Conservation (phyloP, 2,797 vertebrate species). For the Protosalanx chinensis region DNA sequence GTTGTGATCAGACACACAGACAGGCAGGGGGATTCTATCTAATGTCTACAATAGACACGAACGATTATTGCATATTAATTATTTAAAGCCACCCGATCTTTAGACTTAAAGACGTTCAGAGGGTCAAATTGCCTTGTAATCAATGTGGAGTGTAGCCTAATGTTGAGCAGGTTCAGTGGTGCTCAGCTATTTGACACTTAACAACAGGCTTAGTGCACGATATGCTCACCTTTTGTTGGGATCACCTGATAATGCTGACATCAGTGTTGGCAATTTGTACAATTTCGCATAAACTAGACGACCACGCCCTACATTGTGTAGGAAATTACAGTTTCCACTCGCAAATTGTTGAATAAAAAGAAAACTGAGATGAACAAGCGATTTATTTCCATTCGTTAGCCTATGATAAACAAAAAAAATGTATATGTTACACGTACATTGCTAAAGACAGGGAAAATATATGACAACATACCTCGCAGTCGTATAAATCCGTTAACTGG, state of each 20-base stretch:
- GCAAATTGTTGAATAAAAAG: neutral
- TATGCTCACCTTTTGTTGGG: conserved; percentile 2
- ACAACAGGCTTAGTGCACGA: neutral
- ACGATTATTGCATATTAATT: too few species aligned
- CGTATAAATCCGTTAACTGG: conserved; percentile 83
- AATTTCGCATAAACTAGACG: neutral
- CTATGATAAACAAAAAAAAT: neutral
- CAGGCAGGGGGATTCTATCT: too few species aligned
- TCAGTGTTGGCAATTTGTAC: neutral
- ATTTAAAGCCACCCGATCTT: too few species aligned
- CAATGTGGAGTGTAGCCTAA: neutral
- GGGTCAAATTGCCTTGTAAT: too few species aligned
- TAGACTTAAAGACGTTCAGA: too few species aligned
- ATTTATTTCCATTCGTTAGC: too few species aligned
- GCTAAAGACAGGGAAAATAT: neutral
- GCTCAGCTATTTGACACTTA: neutral
- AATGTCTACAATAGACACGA: too few species aligned
- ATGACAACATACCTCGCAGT: conserved; percentile 74
- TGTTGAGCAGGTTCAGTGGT: neutral
- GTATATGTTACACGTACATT: neutral
- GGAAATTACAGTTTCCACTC: neutral
- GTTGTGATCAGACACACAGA: too few species aligned
- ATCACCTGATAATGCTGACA: neutral
- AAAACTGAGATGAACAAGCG: neutral
- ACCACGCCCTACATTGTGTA: conserved; percentile 9